Base-by-base conservation (phyloP, 2,113 vertebrate genomes). In the Pedetes capensis region DNA sequence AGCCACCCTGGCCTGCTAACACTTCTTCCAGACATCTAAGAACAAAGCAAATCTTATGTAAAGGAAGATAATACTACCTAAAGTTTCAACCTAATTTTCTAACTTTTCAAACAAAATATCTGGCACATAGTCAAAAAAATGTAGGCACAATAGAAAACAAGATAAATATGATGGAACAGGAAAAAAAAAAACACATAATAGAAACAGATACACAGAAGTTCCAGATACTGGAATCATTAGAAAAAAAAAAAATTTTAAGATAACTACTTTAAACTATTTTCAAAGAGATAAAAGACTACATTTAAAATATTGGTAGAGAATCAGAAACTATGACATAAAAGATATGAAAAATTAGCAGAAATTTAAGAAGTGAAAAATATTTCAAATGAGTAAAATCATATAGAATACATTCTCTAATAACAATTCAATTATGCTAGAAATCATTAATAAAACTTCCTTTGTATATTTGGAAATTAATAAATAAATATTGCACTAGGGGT, bases 341-440 rank as follows among this genome's bases (percentile, higher is more conserved):
- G 47, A 79, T 71, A 22, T 64, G 49, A 87, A 87, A 95, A 74
- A 74, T 66, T 80, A 93, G 71, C 5, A 51, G 47, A 95, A 84
- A 95, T 71, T 84, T 29, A 89, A 89, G 32, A 89, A 64, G 0
- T 89, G 34, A 68, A 80, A 95, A 89, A 85, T 57, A 12, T 74
- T 89, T 95, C 42, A 89, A 86, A 87, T 61, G 83, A 49, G 10
- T 84, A 64, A 89, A 92, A 93, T 76, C 16, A 76, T 59, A 90
- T 25, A 71, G 44, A 53, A 10, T 79, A 84, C 57, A 17, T 72
- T 89, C 37, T 89, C 72, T 89, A 34, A 68, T 13, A 23, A 95
- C 3, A 72, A 66, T 22, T 10, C 10, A 79, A 72, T 74, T 74
- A 80, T 59, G 49, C 57, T 42, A 89, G n/a, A 23, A 89, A 72